Evolutionary conservation across 1,140 invertebrate genomes (phyloP), one percentile per base, ranked within the genome.

Genomic region (Habropoda laboriosa): DNA sequence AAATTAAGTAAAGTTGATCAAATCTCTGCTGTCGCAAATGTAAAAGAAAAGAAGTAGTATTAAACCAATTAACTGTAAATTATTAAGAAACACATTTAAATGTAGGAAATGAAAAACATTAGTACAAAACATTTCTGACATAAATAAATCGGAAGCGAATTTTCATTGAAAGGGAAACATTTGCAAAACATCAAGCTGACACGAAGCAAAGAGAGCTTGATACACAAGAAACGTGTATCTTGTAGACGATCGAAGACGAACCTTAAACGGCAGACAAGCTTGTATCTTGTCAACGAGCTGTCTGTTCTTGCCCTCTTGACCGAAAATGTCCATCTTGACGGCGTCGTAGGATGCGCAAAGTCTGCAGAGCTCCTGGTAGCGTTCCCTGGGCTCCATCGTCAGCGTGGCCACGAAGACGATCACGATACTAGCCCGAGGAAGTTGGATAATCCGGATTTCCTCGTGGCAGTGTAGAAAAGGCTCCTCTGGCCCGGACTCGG

Each of bases 211-310:
- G 18, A 12, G 24, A 24, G 47, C 12, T 7, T 21, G 21, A 67
- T 10, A 61, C 13, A 27, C 32, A 32, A 63, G 24, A 58, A 49
- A 57, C 4, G 21, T 35, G 18, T 10, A 16, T 47, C 6, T 24
- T 27, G 53, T 61, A 64, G 40, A 79, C 38, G 42, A 61, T 74
- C 7, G 51, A 58, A 24, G 45, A 72, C 75, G 51, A 64, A 94
- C 94, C 92, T 94, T 90, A 88, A 94, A 93, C 27, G 93, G 93
- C 40, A 94, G 85, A 75, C 92, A 94, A 42, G 92, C 91, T 70
- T 93, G 91, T 72, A 94, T 94, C 82, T 94, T 94, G 80, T 93
- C 91, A 53, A 92, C 90, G 58, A 94, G 90, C 68, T 94, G 92
- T 68, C 93, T 92, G 82, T 92, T 91, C 68, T 88, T 92, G 42